These are phyloP conservation scores for Galemys pyrenaicus DNA, from an alignment of 2,113 vertebrate genomes.

Conservation along the genomic window DNA sequence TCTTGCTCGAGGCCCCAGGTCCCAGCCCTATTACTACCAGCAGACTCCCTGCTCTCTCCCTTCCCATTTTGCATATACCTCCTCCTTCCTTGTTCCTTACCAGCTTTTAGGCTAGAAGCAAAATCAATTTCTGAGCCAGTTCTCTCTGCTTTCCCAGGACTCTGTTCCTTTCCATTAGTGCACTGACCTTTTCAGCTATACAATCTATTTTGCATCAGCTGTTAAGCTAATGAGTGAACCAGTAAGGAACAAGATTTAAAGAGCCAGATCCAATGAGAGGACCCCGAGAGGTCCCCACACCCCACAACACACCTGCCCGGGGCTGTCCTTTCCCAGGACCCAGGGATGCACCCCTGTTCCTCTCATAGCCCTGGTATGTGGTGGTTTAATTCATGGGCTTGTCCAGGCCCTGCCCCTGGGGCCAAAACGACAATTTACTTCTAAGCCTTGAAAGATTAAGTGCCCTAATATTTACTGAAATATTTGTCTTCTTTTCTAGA, in stretches of 20 bases:
- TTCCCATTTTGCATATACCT: fast-evolving
- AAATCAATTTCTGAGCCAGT: not conserved
- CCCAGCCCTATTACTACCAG: no score
- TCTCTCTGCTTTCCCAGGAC: not conserved
- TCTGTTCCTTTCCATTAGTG: fast-evolving
- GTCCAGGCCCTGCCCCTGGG: fast-evolving
- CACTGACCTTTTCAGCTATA: not conserved
- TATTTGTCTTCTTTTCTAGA: not conserved
- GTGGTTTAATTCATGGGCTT: no score
- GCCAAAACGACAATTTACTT: not conserved
- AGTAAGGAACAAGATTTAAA: no score
- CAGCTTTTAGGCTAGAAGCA: not conserved
- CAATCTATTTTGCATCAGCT: fast-evolving
- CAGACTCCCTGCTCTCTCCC: fast-evolving
- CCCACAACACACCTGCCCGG: fast-evolving
- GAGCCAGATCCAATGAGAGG: not conserved
- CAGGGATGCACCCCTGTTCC: no score
- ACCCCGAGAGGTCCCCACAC: not conserved
- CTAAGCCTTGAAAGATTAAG: not conserved
- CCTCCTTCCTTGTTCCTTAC: not conserved
- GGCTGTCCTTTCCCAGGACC: not conserved
- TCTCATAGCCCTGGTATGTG: no score
- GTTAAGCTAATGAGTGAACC: not conserved
- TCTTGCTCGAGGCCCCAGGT: no score
- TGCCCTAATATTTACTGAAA: not conserved